phyloP scores from a whole-genome alignment of 2,888 invertebrate species.

The Ramazzottius varieornatus region DNA sequence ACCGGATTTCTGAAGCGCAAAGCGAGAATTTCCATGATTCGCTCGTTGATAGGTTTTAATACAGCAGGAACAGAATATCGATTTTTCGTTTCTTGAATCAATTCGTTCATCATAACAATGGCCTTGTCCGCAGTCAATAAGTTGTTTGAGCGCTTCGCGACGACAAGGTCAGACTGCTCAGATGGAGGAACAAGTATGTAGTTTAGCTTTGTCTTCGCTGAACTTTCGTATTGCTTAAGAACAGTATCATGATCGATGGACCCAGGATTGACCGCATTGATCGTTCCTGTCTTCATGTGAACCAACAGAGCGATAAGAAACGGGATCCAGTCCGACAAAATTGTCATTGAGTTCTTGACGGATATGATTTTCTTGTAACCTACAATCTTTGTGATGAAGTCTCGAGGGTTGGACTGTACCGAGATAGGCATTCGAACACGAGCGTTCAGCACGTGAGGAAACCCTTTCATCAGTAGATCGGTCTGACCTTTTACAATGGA shows the following conservation, averaged over 20 bases:
- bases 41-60: neutral
- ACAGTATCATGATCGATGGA: slow-evolving; percentile 9
- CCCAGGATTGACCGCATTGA: slow-evolving; percentile 11
- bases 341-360: slow-evolving; percentile 11
- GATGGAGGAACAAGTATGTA: neutral
- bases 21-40: neutral
- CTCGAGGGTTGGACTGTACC: slow-evolving; percentile 10
- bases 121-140: neutral
- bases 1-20: too few species aligned
- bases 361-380: slow-evolving; percentile 10
- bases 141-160: neutral
- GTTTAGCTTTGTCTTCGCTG: neutral
- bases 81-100: neutral
- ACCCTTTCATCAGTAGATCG: slow-evolving; percentile 10
- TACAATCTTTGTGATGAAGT: slow-evolving; percentile 12
- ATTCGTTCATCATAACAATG: neutral
- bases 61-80: neutral
- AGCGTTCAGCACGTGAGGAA: slow-evolving; percentile 11
- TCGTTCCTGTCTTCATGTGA: slow-evolving; percentile 8
- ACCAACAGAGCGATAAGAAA: slow-evolving; percentile 10
- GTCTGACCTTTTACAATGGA: slow-evolving; percentile 12
- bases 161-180: neutral
- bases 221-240: slow-evolving; percentile 8
- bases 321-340: slow-evolving; percentile 11
- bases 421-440: slow-evolving; percentile 13